Evolutionary conservation across 2,113 vertebrate species (phyloP).

Genomic region (Naja naja): DNA sequence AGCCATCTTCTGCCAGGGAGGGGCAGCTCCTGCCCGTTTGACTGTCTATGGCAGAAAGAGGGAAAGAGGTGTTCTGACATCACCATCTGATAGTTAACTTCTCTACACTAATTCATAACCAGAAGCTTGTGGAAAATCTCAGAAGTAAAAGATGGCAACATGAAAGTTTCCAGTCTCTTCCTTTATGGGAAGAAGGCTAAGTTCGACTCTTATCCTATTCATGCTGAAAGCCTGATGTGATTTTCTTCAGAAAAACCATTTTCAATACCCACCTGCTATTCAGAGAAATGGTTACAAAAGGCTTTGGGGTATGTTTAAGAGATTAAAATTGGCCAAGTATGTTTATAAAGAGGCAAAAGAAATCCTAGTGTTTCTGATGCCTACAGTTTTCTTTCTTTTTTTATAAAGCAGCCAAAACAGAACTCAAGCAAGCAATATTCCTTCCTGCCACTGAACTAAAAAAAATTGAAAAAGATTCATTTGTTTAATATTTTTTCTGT

Average conservation of each 20-base stretch:
- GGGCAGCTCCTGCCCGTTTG: not conserved
- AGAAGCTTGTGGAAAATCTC: not conserved
- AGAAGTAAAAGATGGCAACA: not conserved
- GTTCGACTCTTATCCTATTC: not conserved
- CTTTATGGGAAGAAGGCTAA: not conserved
- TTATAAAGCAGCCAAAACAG: not conserved
- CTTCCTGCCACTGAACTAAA: too few species aligned
- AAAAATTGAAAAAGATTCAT: not conserved
- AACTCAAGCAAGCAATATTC: not conserved
- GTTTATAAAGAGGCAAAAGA: not conserved
- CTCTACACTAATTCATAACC: not conserved
- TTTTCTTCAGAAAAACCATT: not conserved
- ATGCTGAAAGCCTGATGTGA: not conserved
- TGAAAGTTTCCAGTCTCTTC: not conserved
- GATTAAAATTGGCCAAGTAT: not conserved
- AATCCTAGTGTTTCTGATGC: not conserved
- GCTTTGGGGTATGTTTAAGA: not conserved
- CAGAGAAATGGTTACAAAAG: not conserved
- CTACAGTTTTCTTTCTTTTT: not conserved
- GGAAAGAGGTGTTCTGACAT: not conserved
- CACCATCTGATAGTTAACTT: not conserved
- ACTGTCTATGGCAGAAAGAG: not conserved
- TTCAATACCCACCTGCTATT: not conserved
- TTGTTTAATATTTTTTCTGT: not conserved
- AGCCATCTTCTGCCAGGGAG: not conserved